These are phyloP conservation scores for Hafferia zeledoni DNA, from an alignment of 2,797 vertebrate species.

Conservation along the genomic window DNA sequence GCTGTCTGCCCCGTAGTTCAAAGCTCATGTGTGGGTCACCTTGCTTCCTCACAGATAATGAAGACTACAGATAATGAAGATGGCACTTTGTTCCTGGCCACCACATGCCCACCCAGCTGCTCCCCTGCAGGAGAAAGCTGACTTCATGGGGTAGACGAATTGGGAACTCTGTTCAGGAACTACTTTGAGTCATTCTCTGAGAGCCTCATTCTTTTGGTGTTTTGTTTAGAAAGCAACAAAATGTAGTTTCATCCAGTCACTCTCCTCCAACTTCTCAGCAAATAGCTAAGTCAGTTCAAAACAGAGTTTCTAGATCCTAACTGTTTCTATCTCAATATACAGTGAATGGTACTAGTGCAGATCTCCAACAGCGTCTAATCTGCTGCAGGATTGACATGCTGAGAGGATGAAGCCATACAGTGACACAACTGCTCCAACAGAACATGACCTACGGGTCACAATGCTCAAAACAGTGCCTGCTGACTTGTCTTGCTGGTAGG, in stretches of 20 bases:
- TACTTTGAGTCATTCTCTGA: background rate
- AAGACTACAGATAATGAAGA: background rate
- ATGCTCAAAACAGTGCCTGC: background rate
- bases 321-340: background rate
- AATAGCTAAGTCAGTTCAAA: background rate
- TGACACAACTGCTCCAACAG: background rate
- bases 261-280: background rate
- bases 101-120: background rate
- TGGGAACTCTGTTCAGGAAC: background rate
- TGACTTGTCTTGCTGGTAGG: background rate
- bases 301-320: background rate
- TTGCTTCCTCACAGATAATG: background rate
- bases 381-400: background rate
- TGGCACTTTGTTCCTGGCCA: background rate
- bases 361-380: background rate
- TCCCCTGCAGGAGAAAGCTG: background rate
- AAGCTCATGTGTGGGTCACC: background rate
- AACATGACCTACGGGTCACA: rapidly evolving
- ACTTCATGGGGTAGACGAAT: background rate
- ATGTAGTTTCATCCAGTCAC: background rate
- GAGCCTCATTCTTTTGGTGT: background rate
- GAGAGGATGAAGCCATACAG: background rate
- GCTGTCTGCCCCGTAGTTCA: background rate
- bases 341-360: background rate
- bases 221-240: background rate